These are phyloP conservation scores for Willowsia nigromaculata DNA, from an alignment of 2,888 invertebrate species.

Conservation along the genomic window DNA sequence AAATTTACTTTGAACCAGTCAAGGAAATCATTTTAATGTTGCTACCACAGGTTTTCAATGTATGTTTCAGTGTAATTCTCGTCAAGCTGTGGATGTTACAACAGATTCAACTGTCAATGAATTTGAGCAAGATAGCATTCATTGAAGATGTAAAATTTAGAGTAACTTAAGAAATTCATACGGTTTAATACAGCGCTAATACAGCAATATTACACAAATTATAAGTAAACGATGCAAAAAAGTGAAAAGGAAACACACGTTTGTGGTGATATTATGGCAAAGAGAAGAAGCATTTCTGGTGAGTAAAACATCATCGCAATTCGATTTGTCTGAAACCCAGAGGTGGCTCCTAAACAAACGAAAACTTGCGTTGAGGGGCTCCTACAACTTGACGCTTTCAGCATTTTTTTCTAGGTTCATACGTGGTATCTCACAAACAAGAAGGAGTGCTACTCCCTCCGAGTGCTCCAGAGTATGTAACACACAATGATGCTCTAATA, in stretches of 20 bases:
- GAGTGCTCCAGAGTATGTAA: too few species aligned
- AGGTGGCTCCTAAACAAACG: not conserved
- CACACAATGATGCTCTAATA: not conserved
- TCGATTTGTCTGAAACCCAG: not conserved
- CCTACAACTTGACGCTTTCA: not conserved
- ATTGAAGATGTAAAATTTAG: slow-evolving; percentile 2
- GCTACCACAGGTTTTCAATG: too few species aligned
- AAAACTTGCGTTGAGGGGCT: not conserved
- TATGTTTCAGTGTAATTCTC: too few species aligned
- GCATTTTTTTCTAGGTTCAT: not conserved
- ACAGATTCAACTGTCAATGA: too few species aligned
- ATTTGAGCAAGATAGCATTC: not conserved
- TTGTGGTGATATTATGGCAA: slow-evolving; percentile 19
- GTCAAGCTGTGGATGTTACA: too few species aligned
- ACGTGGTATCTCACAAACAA: not conserved
- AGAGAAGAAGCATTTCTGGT: too few species aligned
- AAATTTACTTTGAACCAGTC: too few species aligned
- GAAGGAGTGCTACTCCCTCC: too few species aligned
- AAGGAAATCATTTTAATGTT: too few species aligned
- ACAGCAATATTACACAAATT: slow-evolving; percentile 45
- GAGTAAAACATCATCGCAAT: slow-evolving; percentile 28
- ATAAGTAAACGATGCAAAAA: not conserved
- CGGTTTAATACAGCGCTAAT: slow-evolving; percentile 19
- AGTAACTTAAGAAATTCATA: slow-evolving; percentile 15
- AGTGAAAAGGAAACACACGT: slow-evolving; percentile 35